A percentile compares a stretch with the other conserved stretches of the same genome.
phyloP scores from a whole-genome alignment of 2,888 invertebrate species.

The Caenorhabditis sp. region DNA sequence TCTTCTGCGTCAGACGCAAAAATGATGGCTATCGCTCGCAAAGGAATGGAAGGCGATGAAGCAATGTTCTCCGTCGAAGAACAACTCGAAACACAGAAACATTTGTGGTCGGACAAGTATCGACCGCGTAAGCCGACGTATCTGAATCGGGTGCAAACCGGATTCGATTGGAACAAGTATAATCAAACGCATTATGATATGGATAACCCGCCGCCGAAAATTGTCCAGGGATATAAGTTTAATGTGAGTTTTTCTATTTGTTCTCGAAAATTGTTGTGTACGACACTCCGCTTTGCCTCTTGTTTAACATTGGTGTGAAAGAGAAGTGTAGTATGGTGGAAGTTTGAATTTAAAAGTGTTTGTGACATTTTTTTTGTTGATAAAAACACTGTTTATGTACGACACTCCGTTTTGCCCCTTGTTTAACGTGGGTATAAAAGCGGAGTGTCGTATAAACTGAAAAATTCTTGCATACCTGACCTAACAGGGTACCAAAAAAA shows the following conservation, averaged over 20 bases:
- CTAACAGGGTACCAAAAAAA: too few relatives aligned
- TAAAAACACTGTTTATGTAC: too few relatives aligned
- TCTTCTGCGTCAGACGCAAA: constrained; percentile 77
- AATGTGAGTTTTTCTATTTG: constrained; percentile 77
- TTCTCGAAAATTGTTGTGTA: too few relatives aligned
- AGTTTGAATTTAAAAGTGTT: too few relatives aligned
- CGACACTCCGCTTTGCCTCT: too few relatives aligned
- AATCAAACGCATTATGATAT: constrained; percentile 99
- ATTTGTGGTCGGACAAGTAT: constrained; percentile 97
- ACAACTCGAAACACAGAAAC: constrained; percentile 75
- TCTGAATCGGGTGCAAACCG: constrained; percentile 84
- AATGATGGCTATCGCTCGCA: constrained; percentile 83
- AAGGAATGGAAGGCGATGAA: constrained; percentile 86
- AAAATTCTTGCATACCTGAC: too few relatives aligned
- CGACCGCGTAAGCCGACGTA: constrained; percentile 95
- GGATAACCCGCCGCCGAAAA: constrained; percentile 99
- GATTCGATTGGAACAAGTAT: constrained; percentile 99
- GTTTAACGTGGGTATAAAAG: too few relatives aligned
- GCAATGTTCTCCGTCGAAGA: constrained; percentile 77
- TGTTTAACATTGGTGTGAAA: too few relatives aligned
- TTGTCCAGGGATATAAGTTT: constrained; percentile 99
- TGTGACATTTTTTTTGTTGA: too few relatives aligned
- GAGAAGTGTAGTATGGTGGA: too few relatives aligned
- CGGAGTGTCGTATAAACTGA: too few relatives aligned
- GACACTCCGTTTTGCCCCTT: too few relatives aligned